Percentiles rank a stretch among this genome's conserved stretches.
These are phyloP conservation scores for Scomber colias DNA, from an alignment of 2,113 vertebrate genomes.

Conservation along the genomic window DNA sequence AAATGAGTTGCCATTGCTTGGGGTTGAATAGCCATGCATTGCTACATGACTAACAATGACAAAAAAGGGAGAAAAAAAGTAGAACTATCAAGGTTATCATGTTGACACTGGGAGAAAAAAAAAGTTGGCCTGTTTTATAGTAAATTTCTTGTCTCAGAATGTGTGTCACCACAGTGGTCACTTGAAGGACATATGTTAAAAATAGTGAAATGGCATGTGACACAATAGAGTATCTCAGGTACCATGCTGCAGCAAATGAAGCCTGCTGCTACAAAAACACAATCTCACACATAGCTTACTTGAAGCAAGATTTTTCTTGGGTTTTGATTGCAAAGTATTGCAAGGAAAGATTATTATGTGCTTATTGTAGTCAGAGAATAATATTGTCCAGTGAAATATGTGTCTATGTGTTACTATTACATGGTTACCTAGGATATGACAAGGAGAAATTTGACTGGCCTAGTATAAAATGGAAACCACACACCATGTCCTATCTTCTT, in stretches of 20 bases:
- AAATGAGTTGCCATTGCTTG: constrained; percentile 10
- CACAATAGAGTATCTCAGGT: constrained; percentile 1
- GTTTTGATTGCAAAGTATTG: background rate
- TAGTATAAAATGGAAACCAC: constrained; percentile 35
- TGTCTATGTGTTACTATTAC: constrained; percentile 8
- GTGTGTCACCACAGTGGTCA: constrained; percentile 50
- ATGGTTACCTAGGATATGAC: constrained; percentile 53
- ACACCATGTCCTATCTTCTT: constrained; percentile 52
- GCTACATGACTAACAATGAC: constrained; percentile 49
- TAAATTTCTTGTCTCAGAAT: constrained; percentile 49
- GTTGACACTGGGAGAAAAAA: constrained; percentile 1
- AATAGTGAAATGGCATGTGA: constrained; percentile 45
- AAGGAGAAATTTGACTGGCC: constrained; percentile 59
- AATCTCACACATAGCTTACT: constrained; percentile 8
- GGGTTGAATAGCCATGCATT: constrained; percentile 22
- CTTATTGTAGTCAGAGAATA: constrained; percentile 11
- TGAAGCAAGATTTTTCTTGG: background rate
- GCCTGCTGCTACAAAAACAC: background rate
- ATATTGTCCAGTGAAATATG: constrained; percentile 2
- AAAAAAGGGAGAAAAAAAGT: constrained; percentile 53
- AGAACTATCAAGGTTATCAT: constrained; percentile 68
- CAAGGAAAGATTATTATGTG: background rate
- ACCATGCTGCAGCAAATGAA: background rate
- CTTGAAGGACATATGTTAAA: constrained; percentile 57
- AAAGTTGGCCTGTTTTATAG: constrained; percentile 60